These are phyloP conservation scores for Xenopus borealis DNA, from an alignment of 2,113 vertebrate species.

Conservation along the genomic window DNA sequence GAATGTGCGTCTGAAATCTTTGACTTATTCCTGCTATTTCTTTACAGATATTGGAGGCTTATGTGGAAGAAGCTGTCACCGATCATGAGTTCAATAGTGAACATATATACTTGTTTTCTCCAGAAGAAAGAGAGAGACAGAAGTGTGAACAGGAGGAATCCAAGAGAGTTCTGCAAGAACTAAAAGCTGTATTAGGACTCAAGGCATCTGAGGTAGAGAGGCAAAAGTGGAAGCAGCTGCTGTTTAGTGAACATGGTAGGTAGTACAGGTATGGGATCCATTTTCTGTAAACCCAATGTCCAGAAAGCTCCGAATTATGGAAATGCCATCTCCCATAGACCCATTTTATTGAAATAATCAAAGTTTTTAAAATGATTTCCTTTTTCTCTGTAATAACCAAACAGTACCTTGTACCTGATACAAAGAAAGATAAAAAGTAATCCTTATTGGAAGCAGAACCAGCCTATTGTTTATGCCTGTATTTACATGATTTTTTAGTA, in stretches of 20 bases:
- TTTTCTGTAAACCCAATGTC: too few relatives aligned
- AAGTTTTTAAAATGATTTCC: too few relatives aligned
- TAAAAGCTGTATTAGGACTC: constrained; percentile 91
- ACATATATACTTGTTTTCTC: constrained; percentile 77
- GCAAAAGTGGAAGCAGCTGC: constrained; percentile 94
- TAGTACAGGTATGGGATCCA: background rate
- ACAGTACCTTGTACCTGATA: too few relatives aligned
- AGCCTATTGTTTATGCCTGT: too few relatives aligned
- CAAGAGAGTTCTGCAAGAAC: constrained; percentile 87
- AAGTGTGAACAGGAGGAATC: constrained; percentile 89
- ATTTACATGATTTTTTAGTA: too few relatives aligned
- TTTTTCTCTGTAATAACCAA: too few relatives aligned
- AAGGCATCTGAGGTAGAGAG: constrained; percentile 90
- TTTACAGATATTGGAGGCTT: constrained; percentile 90
- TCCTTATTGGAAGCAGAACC: too few relatives aligned
- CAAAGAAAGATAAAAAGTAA: too few relatives aligned
- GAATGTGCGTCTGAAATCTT: too few relatives aligned
- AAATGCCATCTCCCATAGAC: too few relatives aligned
- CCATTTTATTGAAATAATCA: too few relatives aligned
- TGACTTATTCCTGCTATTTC: constrained; percentile 5
- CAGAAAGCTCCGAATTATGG: too few relatives aligned
- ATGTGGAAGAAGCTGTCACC: constrained; percentile 85
- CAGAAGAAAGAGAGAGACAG: constrained; percentile 86
- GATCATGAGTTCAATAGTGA: constrained; percentile 74
- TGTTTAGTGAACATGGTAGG: constrained; percentile 93